Evolutionary conservation across 2,888 invertebrate genomes (phyloP).

Genomic region (Zaprionus bogoriensis): DNA sequence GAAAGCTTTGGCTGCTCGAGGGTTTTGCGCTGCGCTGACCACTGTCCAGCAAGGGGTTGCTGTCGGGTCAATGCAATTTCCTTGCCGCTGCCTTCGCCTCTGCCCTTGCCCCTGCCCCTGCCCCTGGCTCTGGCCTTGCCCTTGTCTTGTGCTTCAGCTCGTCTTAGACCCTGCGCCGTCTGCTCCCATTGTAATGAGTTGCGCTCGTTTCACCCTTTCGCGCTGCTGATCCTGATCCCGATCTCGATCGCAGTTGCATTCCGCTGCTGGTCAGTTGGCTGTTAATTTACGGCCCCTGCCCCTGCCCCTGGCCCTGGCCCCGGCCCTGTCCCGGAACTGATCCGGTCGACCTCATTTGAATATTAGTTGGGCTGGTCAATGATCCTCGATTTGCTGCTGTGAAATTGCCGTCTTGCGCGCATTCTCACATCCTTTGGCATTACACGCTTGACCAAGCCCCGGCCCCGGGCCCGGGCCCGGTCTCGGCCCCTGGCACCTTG

Average conservation of each 20-base stretch:
- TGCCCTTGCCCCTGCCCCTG: not conserved
- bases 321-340: conserved; percentile 46
- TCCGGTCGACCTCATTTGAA: conserved; percentile 76
- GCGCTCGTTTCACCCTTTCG: conserved; percentile 39
- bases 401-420: conserved; percentile 42
- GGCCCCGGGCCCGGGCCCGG: not conserved
- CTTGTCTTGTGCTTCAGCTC: not conserved
- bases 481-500: not conserved
- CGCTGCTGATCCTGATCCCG: not conserved
- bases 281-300: conserved; percentile 47
- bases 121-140: not conserved
- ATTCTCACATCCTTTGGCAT: conserved; percentile 76
- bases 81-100: conserved; percentile 5
- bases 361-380: conserved; percentile 74
- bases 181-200: conserved; percentile 65
- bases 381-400: conserved; percentile 62
- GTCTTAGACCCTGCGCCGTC: conserved; percentile 39
- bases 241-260: conserved; percentile 28
- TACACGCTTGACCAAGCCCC: conserved; percentile 75
- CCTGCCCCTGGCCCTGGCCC: conserved; percentile 25
- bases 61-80: conserved; percentile 55
- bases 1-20: conserved; percentile 1
- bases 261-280: conserved; percentile 43
- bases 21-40: conserved; percentile 32
- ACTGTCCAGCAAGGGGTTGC: conserved; percentile 45